Conservation (phyloP, 2,888 invertebrate genomes). For the Muschampia plurimacula region DNA sequence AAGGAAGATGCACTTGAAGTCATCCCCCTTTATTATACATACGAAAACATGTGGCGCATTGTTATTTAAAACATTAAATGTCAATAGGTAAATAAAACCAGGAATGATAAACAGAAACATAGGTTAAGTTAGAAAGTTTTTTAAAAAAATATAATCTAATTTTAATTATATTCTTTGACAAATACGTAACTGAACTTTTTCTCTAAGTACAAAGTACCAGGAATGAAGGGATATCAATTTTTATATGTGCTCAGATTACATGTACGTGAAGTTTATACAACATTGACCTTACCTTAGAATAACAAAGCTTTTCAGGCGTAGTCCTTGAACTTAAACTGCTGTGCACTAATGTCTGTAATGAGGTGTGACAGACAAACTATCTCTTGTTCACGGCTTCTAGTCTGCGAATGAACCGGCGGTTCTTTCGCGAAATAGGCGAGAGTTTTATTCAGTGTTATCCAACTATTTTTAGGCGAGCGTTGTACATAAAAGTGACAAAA, state of each 20-base stretch:
- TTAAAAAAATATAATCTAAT: too few relatives aligned
- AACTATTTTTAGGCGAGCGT: conserved; percentile 66
- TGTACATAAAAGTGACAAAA: conserved; percentile 43
- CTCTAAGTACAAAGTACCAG: not conserved
- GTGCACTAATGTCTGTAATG: conserved; percentile 52
- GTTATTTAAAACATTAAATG: not conserved
- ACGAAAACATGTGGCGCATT: not conserved
- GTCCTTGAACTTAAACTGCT: conserved; percentile 75
- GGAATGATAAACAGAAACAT: not conserved
- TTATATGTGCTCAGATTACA: not conserved
- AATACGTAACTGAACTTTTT: too few relatives aligned
- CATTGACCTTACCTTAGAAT: conserved; percentile 59
- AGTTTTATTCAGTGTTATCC: conserved; percentile 72
- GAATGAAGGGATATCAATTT: not conserved
- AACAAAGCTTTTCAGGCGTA: conserved; percentile 54
- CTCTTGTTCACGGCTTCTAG: conserved; percentile 61
- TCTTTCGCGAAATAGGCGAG: conserved; percentile 60
- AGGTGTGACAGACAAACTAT: conserved; percentile 51
- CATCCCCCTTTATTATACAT: conserved; percentile 21
- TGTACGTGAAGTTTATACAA: conserved; percentile 4
- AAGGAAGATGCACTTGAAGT: conserved; percentile 39
- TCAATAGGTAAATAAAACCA: not conserved
- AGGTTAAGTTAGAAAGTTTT: too few relatives aligned
- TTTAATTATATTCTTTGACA: too few relatives aligned
- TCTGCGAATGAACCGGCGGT: conserved; percentile 64